phyloP scores from a whole-genome alignment of 2,888 invertebrate genomes.

The Zaprionus lineosus region DNA sequence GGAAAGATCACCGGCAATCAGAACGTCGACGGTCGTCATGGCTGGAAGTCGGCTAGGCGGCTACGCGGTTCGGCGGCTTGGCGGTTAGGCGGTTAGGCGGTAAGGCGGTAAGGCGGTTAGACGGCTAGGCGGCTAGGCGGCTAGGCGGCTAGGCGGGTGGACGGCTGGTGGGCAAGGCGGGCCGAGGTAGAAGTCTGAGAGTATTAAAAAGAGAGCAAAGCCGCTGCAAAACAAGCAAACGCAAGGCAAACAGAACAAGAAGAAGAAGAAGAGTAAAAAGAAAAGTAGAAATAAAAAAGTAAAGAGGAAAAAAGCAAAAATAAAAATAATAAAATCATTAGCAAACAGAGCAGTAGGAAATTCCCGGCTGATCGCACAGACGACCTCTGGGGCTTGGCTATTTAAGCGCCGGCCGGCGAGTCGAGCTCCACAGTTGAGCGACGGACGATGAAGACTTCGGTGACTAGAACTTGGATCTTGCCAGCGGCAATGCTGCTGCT shows the following conservation, averaged over 20 bases:
- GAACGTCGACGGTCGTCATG: conserved; percentile 20
- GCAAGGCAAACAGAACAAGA: conserved; percentile 4
- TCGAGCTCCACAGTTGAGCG: conserved; percentile 60
- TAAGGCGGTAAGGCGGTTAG: too few relatives aligned
- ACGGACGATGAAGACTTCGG: conserved; percentile 30
- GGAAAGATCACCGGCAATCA: conserved; percentile 53
- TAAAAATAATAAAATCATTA: conserved; percentile 18
- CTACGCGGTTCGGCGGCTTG: too few relatives aligned
- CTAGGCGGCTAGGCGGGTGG: too few relatives aligned
- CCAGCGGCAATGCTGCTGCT: conserved; percentile 30
- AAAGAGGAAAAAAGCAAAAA: conserved; percentile 1
- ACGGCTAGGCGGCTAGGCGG: too few relatives aligned
- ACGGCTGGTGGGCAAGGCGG: too few relatives aligned
- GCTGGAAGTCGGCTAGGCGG: too few relatives aligned
- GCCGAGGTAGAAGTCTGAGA: too few relatives aligned
- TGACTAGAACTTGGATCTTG: conserved; percentile 32
- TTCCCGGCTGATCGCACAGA: conserved; percentile 6
- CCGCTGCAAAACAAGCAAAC: conserved; percentile 12
- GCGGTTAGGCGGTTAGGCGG: too few relatives aligned
- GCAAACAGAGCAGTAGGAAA: conserved; percentile 34
- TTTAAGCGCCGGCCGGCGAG: conserved; percentile 62
- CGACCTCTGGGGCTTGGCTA: conserved; percentile 32
- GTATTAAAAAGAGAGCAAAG: neutral
- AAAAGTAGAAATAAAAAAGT: conserved; percentile 15
- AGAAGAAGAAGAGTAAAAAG: too few relatives aligned